Base-by-base conservation (phyloP, 2,888 invertebrate species). In the Muscina levida region DNA sequence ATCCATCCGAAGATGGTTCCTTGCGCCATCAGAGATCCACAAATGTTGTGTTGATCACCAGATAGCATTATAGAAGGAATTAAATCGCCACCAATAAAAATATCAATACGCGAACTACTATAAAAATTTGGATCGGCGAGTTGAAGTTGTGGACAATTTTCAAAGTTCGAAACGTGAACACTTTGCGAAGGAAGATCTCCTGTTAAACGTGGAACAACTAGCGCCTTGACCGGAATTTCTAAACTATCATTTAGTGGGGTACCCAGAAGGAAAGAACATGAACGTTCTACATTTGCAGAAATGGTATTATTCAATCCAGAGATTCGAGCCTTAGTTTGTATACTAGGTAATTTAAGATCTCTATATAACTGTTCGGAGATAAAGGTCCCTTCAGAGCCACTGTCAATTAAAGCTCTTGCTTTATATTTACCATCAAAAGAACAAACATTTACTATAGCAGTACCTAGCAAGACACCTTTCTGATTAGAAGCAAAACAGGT, bases 1-100 rank as follows among this genome's bases (percentile, higher is more conserved):
- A 62, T 51, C 68, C 75, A 75, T 2, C 51, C 62, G 8, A 68
- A 62, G 1, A 75, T 59, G 0, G 67, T 68, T 3, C 17, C 37
- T n/a, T 75, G 75, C 8, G 59, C 68, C 0, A 68, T 11, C 5
- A 68, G 17, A 6, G 48, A 68, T 26, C 26, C 59, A 0, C 3
- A 0, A 0, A 2, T 5, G 10, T 46, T 22, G 24, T 22, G 48
- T 5, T 37, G 46, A 0, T 59, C 0, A 13, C 48, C 48, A 6
- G 56, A 15, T 0, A 11, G 57, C 15, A 74, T 31, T 2, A 74
- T 48, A 11, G 22, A 37, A 2, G 68, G 59, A 15, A 59, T 59
- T 0, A 67, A 17, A 39, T 74, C 67, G 3, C 57, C 46, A 1
- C 74, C 74, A 0, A 74, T 46, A 0, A 68, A 13, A 1, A 74